Evolutionary conservation across 37 sponge, comb jelly and placozoan species (phyloP).

Genomic region (Haliclona indistincta): DNA sequence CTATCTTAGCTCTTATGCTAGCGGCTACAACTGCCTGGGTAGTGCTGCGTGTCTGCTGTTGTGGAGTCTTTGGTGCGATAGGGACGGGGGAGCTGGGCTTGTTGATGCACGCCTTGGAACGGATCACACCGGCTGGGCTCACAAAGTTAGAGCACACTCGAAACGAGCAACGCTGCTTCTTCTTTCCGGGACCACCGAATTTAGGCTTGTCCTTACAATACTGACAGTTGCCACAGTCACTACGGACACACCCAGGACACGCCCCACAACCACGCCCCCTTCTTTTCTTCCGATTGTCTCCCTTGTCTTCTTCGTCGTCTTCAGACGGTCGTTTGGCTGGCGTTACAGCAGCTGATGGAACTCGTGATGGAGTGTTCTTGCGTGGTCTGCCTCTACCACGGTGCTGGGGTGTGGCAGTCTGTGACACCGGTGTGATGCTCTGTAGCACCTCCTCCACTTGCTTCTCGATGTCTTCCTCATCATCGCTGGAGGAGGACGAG

Average conservation of each 20-base stretch:
- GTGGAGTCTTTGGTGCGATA: too few species aligned
- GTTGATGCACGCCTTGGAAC: background rate
- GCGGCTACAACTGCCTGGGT: background rate
- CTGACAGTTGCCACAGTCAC: constrained; percentile 60
- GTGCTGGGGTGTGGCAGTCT: background rate
- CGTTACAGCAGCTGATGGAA: background rate
- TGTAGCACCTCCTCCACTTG: background rate
- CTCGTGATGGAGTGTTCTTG: background rate
- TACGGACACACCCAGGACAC: constrained; percentile 52
- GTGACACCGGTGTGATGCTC: background rate
- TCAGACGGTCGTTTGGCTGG: background rate
- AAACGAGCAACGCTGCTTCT: constrained; percentile 65
- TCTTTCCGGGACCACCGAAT: constrained; percentile 67
- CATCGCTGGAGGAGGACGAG: background rate
- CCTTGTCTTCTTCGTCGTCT: background rate
- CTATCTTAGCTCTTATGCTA: background rate
- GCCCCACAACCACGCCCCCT: constrained; percentile 42
- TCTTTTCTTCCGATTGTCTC: background rate
- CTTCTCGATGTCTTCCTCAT: background rate
- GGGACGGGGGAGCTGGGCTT: too few species aligned
- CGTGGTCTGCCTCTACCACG: constrained; percentile 9
- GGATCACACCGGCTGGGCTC: constrained; percentile 1
- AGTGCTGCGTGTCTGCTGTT: too few species aligned
- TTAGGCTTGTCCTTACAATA: constrained; percentile 74
- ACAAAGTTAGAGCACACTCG: constrained; percentile 59